Evolutionary conservation across 2,888 invertebrate genomes (phyloP).

Genomic region (Holacanthella duospinosa): DNA sequence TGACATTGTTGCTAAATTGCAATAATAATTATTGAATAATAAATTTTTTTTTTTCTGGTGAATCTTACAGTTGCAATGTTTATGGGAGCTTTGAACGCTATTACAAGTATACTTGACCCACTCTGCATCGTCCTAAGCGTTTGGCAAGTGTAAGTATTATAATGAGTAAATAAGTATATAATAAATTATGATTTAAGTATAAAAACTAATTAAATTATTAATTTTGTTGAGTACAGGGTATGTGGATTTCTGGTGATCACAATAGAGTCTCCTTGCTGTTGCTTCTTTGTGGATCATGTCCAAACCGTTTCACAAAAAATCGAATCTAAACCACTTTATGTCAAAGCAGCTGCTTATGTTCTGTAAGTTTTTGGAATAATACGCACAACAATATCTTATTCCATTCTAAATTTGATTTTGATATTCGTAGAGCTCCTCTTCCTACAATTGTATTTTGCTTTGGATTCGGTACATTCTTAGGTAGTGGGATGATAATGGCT

Average conservation of each 20-base stretch:
- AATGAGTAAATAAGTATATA: too few species aligned
- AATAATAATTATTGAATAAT: not conserved
- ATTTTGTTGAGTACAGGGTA: constrained; percentile 44
- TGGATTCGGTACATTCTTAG: constrained; percentile 65
- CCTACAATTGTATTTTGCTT: constrained; percentile 69
- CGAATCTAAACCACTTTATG: constrained; percentile 77
- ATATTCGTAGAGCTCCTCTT: constrained; percentile 56
- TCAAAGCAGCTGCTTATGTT: constrained; percentile 73
- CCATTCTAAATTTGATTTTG: not conserved
- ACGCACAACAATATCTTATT: too few species aligned
- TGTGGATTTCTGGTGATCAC: constrained; percentile 78
- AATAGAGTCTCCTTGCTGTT: constrained; percentile 94
- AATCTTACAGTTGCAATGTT: constrained; percentile 76
- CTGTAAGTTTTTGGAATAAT: constrained; percentile 55
- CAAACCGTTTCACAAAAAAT: constrained; percentile 59
- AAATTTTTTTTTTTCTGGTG: constrained; percentile 20
- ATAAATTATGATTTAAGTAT: constrained; percentile 2
- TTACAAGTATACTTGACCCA: constrained; percentile 45
- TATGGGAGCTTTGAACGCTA: constrained; percentile 65
- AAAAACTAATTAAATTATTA: too few species aligned
- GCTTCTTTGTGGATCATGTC: constrained; percentile 89
- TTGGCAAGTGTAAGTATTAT: constrained; percentile 63
- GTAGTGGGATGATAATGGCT: constrained; percentile 75
- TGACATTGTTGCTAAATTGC: too few species aligned
- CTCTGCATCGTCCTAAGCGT: constrained; percentile 64